Conservation (phyloP, 2,113 vertebrate species). For the Eupsittula cactorum region DNA sequence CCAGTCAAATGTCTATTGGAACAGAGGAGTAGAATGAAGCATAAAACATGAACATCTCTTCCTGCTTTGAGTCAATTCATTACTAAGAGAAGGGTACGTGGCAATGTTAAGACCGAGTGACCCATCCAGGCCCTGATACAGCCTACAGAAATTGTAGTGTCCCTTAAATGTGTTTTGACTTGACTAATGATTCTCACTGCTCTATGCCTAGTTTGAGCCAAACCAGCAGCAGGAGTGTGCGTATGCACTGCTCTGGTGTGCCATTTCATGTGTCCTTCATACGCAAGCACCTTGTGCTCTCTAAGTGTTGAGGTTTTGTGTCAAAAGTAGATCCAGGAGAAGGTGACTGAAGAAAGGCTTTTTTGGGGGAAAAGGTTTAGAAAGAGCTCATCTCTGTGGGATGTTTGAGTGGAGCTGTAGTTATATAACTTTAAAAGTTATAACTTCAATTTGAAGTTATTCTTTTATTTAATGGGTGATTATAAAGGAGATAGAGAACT, state of each 20-base stretch:
- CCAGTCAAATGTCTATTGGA: neutral
- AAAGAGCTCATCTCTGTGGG: neutral
- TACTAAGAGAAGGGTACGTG: neutral
- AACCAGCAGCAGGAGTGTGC: neutral
- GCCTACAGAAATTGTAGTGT: neutral
- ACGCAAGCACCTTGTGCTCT: neutral
- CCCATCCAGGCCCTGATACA: neutral
- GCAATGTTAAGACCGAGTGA: neutral
- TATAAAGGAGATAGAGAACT: neutral
- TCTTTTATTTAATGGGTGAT: neutral
- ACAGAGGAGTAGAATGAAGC: neutral
- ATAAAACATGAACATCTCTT: neutral
- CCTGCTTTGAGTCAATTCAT: neutral
- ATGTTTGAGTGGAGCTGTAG: neutral
- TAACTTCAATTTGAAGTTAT: neutral
- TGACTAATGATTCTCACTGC: neutral
- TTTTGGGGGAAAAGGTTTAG: neutral
- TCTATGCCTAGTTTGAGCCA: neutral
- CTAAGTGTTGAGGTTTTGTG: neutral
- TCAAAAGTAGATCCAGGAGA: neutral
- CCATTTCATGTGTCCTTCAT: accelerated
- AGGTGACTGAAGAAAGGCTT: neutral
- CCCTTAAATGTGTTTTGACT: neutral
- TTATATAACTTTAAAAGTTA: neutral
- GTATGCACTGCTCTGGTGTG: neutral